Base-by-base conservation (phyloP, 2,113 vertebrate genomes). In the Prinia subflava region DNA sequence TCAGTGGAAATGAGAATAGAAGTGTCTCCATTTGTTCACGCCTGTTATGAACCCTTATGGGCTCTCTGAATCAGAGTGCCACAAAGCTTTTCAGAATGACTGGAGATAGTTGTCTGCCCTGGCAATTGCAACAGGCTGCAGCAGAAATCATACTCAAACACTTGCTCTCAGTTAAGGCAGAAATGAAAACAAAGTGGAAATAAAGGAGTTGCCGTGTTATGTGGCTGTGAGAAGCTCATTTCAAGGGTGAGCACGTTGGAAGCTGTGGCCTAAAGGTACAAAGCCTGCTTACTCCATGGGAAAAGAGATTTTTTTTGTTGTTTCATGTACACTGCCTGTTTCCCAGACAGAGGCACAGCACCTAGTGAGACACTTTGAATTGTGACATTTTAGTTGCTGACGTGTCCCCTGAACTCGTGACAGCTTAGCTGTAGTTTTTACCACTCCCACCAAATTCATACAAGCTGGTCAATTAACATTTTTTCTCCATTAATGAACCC, bases 201-300 rank as follows among this genome's bases (percentile, higher is more conserved):
- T 22, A 27, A 1, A 20, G 4, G 18, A 77, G 47, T 1, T 65
- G 30, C 50, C 0, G 0, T 15, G 19, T 41, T 44, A 44, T 16
- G 41, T 37, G 63, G 52, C 37, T 74, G 19, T 22, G 49, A 44
- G 55, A 5, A 88, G 75, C 27, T 76, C 30, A 62, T 86, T 88
- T 86, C 50, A 73, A 83, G 55, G 83, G 47, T 2, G 3, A 28
- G 37, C 18, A 37, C 4, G n/a, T 55, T 2, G 8, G 70, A 85
- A 85, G 24, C 28, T 15, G 44, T 21, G 16, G 23, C 24, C 55
- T 76, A 46, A 60, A 88, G n/a, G n/a, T 50, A 44, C 49, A 68
- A 77, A 92, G 28, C n/a, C 41, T 56, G 31, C 53, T 80, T 20
- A 14, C 28, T 83, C 9, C 53, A 73, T 46, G 44, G 44, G 63